A percentile compares a stretch with the other conserved stretches of the same genome.
Conservation (phyloP, 53 echinoderm and acorn worm genomes). For the Zoroaster sp. region DNA sequence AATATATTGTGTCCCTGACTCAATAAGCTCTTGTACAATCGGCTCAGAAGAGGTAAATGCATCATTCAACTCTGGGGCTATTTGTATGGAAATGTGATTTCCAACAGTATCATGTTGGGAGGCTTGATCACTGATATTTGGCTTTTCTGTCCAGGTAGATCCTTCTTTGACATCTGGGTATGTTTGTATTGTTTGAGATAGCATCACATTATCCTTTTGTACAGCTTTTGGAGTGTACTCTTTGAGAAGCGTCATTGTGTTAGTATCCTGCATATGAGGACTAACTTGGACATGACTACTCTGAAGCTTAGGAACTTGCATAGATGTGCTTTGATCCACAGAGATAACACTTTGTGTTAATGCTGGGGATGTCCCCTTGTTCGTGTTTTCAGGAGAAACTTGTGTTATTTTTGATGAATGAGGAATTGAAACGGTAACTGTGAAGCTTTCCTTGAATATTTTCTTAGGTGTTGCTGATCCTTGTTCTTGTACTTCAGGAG, state of each 20-base stretch:
- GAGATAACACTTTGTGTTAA: background rate
- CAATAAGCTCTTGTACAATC: background rate
- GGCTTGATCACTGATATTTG: background rate
- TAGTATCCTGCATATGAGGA: background rate
- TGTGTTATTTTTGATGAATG: conserved; percentile 11
- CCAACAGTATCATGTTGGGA: conserved; percentile 1
- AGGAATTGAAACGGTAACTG: conserved; percentile 5
- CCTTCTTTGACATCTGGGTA: conserved; percentile 17
- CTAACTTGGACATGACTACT: background rate
- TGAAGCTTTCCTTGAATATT: conserved; percentile 17
- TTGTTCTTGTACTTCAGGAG: background rate
- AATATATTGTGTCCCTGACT: conserved; percentile 16
- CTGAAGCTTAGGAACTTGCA: background rate
- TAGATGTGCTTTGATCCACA: background rate
- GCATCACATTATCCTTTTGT: background rate
- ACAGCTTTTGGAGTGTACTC: background rate
- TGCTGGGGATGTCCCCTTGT: conserved; percentile 14
- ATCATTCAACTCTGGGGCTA: conserved; percentile 8
- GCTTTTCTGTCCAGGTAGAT: conserved; percentile 6
- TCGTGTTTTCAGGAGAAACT: background rate
- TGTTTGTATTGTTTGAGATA: conserved; percentile 4
- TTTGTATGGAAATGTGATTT: background rate
- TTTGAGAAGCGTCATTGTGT: background rate
- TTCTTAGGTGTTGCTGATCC: background rate
- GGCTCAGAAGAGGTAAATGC: background rate